These are phyloP conservation scores for Amblyjoppa proteus DNA, from an alignment of 2,888 invertebrate genomes.

Conservation along the genomic window DNA sequence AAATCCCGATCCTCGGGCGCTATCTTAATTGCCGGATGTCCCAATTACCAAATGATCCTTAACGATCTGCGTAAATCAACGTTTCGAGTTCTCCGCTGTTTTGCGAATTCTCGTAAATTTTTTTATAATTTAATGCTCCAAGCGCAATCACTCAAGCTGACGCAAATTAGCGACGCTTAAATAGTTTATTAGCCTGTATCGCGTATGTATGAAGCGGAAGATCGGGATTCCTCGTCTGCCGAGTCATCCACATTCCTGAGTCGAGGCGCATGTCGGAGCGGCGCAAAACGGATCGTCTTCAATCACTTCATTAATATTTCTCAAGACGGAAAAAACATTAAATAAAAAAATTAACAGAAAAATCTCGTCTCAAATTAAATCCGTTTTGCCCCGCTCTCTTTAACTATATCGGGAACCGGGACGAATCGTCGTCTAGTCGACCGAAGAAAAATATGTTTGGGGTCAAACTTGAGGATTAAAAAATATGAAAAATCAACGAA, in stretches of 20 bases:
- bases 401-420: background rate
- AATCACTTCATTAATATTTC: too few species aligned
- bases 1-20: background rate
- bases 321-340: background rate
- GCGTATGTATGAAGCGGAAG: background rate
- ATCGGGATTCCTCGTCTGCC: background rate
- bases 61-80: constrained; percentile 64
- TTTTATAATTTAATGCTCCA: background rate
- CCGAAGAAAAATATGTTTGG: constrained; percentile 2
- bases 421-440: constrained; percentile 30
- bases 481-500: background rate
- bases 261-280: too few species aligned
- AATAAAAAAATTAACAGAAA: background rate
- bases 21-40: constrained; percentile 41
- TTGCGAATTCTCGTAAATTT: constrained; percentile 30
- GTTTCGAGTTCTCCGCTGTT: constrained; percentile 40
- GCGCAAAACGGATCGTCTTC: too few species aligned
- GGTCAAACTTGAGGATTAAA: background rate
- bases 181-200: background rate
- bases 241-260: background rate
- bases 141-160: background rate
- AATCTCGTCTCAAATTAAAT: too few species aligned
- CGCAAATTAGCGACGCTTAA: background rate
- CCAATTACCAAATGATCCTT: constrained; percentile 61
- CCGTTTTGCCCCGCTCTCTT: too few species aligned